Base-by-base conservation (phyloP, 2,888 invertebrate genomes). In the Xestia rhomboidea region DNA sequence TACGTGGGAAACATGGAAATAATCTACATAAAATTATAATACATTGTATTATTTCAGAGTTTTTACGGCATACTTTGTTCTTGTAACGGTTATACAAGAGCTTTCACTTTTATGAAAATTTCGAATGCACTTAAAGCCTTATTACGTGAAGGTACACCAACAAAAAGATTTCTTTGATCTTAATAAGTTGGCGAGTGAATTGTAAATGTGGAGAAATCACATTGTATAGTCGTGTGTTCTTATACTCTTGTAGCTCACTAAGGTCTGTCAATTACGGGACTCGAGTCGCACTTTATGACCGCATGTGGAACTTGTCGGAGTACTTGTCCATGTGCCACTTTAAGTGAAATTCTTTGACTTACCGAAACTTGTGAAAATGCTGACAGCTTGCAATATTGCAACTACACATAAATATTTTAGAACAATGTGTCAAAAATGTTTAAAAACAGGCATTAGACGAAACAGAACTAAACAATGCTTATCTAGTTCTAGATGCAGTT, bases 331-430 rank as follows among this genome's bases (percentile, higher is more conserved):
- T 85, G 88, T 88, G 82, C 88, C 82, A 84, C 86, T 87, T 88
- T 78, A 84, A 87, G 89, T 78, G 89, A 90, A 90, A 89, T 85
- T 88, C 81, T 82, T 78, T 80, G 79, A 79, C 84, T 88, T 87
- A 84, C 82, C 83, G 82, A 88, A 88, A 87, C 83, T 79, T 87
- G 88, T 87, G 84, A 87, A 87, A 89, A 77, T 51, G 46, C 24
- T 76, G 60, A 49, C 71, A 63, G 44, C 62, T 70, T 73, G 68
- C 62, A 68, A 77, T 67, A 73, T 75, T 64, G 64, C 18, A 41
- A 54, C 15, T 51, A 64, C n/a, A 54, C 24, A 24, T 18, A 38
- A 21, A 27, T 30, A 34, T 10, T 68, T 44, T 46, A 57, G 63
- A 41, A 5, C 49, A 41, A 67, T 49, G 27, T 68, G 27, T 24